These are phyloP conservation scores for Antechinus stuartii DNA, from an alignment of 2,113 vertebrate genomes.

Conservation along the genomic window DNA sequence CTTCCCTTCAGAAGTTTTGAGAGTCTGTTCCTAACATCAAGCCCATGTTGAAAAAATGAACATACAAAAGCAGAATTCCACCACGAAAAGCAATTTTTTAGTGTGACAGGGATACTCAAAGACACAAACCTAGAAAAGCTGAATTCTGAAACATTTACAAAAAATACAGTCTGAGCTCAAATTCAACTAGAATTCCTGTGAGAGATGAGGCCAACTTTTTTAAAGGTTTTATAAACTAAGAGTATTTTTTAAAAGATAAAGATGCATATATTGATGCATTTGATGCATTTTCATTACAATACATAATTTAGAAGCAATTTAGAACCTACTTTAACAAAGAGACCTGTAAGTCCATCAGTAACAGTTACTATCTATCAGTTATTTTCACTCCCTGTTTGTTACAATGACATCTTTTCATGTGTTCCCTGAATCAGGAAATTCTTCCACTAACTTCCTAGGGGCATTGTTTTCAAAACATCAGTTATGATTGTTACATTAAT, in stretches of 20 bases:
- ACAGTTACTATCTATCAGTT: not conserved
- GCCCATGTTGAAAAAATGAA: not conserved
- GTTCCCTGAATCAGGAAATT: not conserved
- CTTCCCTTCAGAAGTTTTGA: not conserved
- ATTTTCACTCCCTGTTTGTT: slow-evolving; percentile 26
- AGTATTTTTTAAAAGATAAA: not conserved
- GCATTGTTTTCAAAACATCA: not conserved
- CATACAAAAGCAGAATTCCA: no score
- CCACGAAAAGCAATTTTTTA: no score
- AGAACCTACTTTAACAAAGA: not conserved
- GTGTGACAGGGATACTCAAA: no score
- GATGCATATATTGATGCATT: not conserved
- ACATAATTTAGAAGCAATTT: not conserved
- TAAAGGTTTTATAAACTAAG: no score
- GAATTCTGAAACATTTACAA: no score
- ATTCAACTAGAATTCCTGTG: no score
- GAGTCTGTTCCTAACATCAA: not conserved
- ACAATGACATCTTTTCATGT: not conserved
- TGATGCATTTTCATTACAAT: not conserved
- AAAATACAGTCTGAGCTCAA: no score
- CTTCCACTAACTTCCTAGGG: not conserved
- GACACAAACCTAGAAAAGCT: no score
- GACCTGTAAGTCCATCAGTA: not conserved
- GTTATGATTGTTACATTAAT: not conserved
- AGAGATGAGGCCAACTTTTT: no score